Conservation (phyloP, 2,888 invertebrate species). For the Pegoplata infirma region DNA sequence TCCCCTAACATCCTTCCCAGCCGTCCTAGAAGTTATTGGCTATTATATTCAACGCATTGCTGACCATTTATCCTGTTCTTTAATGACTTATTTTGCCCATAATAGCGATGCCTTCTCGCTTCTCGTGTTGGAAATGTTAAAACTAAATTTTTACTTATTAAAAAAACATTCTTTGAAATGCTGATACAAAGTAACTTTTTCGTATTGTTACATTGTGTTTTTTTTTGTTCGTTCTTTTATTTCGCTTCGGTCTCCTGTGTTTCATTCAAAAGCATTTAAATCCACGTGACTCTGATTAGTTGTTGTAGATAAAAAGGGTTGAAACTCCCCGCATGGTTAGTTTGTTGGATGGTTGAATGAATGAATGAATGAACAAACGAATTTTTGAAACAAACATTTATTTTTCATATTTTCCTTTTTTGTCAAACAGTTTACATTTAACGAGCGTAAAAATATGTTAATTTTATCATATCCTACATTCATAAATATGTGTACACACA, state of each 20-base stretch:
- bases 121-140: too few species aligned
- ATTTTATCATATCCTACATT: slow-evolving; percentile 54
- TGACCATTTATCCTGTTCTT: too few species aligned
- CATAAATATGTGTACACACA: slow-evolving; percentile 5
- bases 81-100: too few species aligned
- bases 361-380: slow-evolving; percentile 36
- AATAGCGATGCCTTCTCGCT: too few species aligned
- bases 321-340: slow-evolving; percentile 55
- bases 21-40: too few species aligned
- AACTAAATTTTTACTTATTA: too few species aligned
- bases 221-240: slow-evolving; percentile 1
- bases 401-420: slow-evolving; percentile 56
- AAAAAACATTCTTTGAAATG: neutral
- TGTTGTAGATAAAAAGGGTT: slow-evolving; percentile 63
- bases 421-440: slow-evolving; percentile 58
- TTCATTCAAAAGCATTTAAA: slow-evolving; percentile 61
- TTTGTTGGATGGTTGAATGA: slow-evolving; percentile 31
- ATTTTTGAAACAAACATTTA: slow-evolving; percentile 60
- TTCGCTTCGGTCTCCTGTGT: slow-evolving; percentile 40
- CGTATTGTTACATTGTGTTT: slow-evolving; percentile 46
- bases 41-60: too few species aligned
- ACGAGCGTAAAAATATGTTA: slow-evolving; percentile 61
- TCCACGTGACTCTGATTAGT: slow-evolving; percentile 64
- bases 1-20: too few species aligned
- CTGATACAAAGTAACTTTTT: slow-evolving; percentile 16